Base-by-base conservation (phyloP, 2,113 vertebrate species). In the Fulmarus glacialis region DNA sequence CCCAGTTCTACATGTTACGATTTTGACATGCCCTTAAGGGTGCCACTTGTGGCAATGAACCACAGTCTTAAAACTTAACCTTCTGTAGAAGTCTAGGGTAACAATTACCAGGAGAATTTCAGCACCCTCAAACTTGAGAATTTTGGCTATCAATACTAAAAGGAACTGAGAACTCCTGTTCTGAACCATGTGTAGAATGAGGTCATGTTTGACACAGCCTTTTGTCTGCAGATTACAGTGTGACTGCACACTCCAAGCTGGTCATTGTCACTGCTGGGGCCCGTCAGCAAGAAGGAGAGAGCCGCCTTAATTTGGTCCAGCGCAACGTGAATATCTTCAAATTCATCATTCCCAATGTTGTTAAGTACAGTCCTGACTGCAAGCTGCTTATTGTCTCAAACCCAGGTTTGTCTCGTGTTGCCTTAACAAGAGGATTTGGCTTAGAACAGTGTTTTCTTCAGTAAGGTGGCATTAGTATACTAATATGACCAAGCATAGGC, bases 301-400 rank as follows among this genome's bases (percentile, higher is more conserved):
- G 99, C 97, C 99, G 99, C 32, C 99, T 99, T 30, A 99, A 99
- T 97, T 75, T 99, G 98, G 99, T 99, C 68, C 99, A 99, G 98
- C 99, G 99, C 78, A 99, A 99, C 0, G 99, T 99, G 92, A 99
- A 99, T 97, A 99, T 99, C 98, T 99, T 99, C 96, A 99, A 99
- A 97, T 99, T 99, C 97, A 99, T 99, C 98, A 99, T 99, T 99
- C 99, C 99, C 87, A 99, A 99, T 59, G 97, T 99, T 21, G 99
- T 99, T 78, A 99, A 99, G 97, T 99, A 99, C 98, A 99, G 99
- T 88, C 99, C 99, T 59, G 97, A 99, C 97, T 99, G 99, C 98
- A 99, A 99, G 97, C 97, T 99, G 82, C 98, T 99, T 93, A 97
- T 99, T 58, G 99, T 99, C 72, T 99, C 99, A 66, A 99, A 99